Conservation (phyloP, 37 sponge, comb jelly and placozoan genomes). For the Axinella damicornis region DNA sequence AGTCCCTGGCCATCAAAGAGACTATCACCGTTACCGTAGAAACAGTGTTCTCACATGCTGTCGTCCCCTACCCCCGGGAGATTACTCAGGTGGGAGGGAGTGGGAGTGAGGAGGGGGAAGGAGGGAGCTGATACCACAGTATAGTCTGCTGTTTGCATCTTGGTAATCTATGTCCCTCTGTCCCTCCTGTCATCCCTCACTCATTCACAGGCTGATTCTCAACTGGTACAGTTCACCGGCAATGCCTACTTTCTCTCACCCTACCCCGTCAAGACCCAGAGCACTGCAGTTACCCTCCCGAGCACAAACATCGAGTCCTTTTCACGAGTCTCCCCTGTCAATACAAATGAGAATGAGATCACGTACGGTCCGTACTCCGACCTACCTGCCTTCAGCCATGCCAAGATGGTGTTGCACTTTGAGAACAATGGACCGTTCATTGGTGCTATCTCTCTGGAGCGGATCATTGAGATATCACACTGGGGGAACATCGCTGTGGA, state of each 20-base stretch:
- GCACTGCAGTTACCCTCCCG: constrained; percentile 70
- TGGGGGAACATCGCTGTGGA: constrained; percentile 99
- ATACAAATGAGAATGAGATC: constrained; percentile 58
- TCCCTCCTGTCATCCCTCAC: not conserved
- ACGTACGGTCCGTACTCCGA: constrained; percentile 91
- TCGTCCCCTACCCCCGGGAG: constrained; percentile 78
- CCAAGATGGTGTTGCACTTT: constrained; percentile 77
- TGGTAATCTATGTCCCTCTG: no score
- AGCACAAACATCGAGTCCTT: constrained; percentile 77
- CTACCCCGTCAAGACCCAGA: constrained; percentile 79
- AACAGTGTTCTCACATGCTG: constrained; percentile 58
- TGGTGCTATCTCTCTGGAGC: constrained; percentile 59
- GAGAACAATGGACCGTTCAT: constrained; percentile 96
- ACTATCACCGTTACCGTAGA: constrained; percentile 66
- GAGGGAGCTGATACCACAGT: no score
- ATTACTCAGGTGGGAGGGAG: constrained; percentile 24
- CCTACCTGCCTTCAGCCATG: constrained; percentile 40
- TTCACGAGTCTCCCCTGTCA: constrained; percentile 81
- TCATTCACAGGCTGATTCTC: constrained; percentile 79
- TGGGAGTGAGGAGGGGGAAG: no score
- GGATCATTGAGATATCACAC: constrained; percentile 95
- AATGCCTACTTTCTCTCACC: constrained; percentile 82
- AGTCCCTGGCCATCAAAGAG: constrained; percentile 50
- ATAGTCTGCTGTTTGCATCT: no score
- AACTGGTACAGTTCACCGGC: constrained; percentile 80